Conservation (phyloP, 2,113 vertebrate species). For the Meriones unguiculatus region DNA sequence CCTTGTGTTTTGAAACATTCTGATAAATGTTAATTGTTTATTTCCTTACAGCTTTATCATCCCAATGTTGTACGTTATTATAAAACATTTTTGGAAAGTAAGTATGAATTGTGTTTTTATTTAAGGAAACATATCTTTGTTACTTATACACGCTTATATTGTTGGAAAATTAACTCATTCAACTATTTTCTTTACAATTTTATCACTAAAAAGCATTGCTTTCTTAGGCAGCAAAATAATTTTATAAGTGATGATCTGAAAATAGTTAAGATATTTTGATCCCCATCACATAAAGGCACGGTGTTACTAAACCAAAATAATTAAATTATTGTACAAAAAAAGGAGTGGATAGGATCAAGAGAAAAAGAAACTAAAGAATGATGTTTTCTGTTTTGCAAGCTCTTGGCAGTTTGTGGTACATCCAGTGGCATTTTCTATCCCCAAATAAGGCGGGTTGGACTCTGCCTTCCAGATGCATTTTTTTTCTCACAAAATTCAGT, state of each 20-base stretch:
- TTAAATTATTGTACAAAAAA: not conserved
- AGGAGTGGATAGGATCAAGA: not conserved
- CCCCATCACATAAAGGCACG: not conserved
- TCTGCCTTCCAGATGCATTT: not conserved
- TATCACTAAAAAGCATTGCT: not conserved
- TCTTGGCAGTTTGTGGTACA: not conserved
- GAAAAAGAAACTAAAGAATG: not conserved
- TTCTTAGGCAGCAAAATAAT: not conserved
- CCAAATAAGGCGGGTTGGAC: not conserved
- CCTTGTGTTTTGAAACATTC: not conserved
- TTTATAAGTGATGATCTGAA: not conserved
- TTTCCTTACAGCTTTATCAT: constrained; percentile 90
- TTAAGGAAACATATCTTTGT: constrained; percentile 17
- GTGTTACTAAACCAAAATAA: not conserved
- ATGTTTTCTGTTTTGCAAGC: not conserved
- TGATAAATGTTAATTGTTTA: constrained; percentile 34
- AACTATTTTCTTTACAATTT: not conserved
- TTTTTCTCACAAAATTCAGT: constrained; percentile 37
- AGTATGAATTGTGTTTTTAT: constrained; percentile 77
- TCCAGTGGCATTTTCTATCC: not conserved
- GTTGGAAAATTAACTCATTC: not conserved
- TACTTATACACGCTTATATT: not conserved
- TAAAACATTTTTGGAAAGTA: constrained; percentile 96
- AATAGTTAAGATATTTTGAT: not conserved
- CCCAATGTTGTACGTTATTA: constrained; percentile 95